These are phyloP conservation scores for Panagrolaimus sp. DNA, from an alignment of 1,140 invertebrate genomes.

Conservation along the genomic window DNA sequence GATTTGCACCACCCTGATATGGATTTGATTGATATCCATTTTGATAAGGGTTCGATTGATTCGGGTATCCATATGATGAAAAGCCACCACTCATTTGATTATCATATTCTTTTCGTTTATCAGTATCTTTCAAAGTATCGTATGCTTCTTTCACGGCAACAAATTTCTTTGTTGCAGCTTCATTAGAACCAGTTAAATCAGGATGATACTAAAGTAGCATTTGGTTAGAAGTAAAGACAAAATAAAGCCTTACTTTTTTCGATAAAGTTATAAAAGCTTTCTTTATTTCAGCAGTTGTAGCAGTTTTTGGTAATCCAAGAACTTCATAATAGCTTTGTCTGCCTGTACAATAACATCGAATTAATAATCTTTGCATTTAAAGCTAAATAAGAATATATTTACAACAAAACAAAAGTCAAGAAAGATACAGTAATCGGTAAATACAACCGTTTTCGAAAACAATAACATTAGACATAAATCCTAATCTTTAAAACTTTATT, in stretches of 20 bases:
- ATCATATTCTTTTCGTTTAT: background rate
- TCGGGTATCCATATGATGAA: background rate
- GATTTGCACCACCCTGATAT: no score
- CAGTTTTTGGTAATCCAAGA: background rate
- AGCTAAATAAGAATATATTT: no score
- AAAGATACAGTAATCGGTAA: no score
- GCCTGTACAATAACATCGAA: background rate
- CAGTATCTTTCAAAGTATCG: constrained; percentile 1
- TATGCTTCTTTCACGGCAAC: constrained; percentile 7
- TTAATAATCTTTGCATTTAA: no score
- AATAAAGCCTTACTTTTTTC: background rate
- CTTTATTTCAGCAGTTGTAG: background rate
- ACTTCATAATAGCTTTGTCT: background rate
- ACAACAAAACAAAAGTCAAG: no score
- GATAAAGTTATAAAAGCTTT: constrained; percentile 8
- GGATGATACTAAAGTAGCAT: background rate
- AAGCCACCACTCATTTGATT: background rate
- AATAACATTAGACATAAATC: background rate
- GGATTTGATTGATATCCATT: background rate
- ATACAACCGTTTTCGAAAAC: no score
- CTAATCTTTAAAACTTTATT: background rate
- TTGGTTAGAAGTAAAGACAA: background rate
- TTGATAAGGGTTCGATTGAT: background rate
- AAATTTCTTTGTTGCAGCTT: constrained; percentile 8
- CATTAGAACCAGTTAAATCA: background rate